Base-by-base conservation (phyloP, 1,140 invertebrate genomes). In the Copidosoma floridanum region DNA sequence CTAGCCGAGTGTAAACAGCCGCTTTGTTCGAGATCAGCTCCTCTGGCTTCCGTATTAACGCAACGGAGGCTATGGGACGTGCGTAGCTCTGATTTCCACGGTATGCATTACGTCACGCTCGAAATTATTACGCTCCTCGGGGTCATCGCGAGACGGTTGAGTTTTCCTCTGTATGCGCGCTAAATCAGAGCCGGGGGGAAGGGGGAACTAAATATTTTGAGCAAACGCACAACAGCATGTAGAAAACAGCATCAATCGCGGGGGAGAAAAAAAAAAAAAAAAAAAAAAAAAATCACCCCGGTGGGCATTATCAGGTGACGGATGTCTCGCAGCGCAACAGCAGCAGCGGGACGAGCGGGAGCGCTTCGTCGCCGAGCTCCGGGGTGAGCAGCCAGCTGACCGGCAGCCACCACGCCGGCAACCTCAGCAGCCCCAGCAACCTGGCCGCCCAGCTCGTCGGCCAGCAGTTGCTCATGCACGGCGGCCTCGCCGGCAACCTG, bases 361-460 rank as follows among this genome's bases (percentile, higher is more conserved):
- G 80, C 69, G 79, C 81, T 62, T 81, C 79, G 32, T 82, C 83
- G 29, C 84, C 83, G 52, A 83, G 81, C 71, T 82, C 83, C 46
- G 82, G 82, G 53, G 82, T 83, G 16, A 82, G 82, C 53, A 82
- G 81, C 69, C 82, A 80, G 65, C 67, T 81, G 66, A 81, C 79
- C 51, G 75, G 74, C 61, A 77, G 73, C 54, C 73, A 71, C 50
- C 71, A 69, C 57, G 52, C 68, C 59, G 77, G 81, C 20, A 81
- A 78, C 29, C 77, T 81, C 35, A 76, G 81, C 21, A 81, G 78
- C 29, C 78, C 81, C 35, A 76, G 70, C 35, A 82, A 69, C 35
- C 81, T 83, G 38, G 86, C 86, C 10, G 86, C 88, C 16, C 81
- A 89, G 35, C 80, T 87, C 61, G 84, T 86, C n/a, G 81, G 85